These are phyloP conservation scores for Clytia hemisphaerica DNA, from an alignment of 30 jellyfish, hydroid and myxozoan species.

Conservation along the genomic window DNA sequence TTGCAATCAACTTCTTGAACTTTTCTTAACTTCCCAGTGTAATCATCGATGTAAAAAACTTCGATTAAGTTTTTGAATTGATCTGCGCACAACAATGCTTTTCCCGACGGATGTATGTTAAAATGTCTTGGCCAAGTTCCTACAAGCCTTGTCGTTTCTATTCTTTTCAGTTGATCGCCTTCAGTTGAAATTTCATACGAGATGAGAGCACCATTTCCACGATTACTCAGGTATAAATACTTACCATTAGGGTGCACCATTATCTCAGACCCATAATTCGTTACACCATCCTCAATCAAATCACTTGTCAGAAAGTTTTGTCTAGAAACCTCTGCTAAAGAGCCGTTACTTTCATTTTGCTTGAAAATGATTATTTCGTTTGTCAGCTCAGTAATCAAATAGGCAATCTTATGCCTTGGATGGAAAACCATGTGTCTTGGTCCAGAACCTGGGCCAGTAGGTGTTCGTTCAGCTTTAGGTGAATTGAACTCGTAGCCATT, in stretches of 20 bases:
- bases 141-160: not conserved
- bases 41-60: constrained; percentile 9
- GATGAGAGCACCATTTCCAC: constrained; percentile 29
- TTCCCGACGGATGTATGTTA: constrained; percentile 30
- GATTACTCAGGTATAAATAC: constrained; percentile 18
- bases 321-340: constrained; percentile 2
- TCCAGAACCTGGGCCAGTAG: constrained; percentile 39
- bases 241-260: constrained; percentile 27
- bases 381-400: constrained; percentile 20
- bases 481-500: constrained; percentile 7
- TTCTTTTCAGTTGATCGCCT: constrained; percentile 9
- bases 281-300: not conserved
- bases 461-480: not conserved
- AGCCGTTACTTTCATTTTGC: not conserved
- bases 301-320: not conserved
- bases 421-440: constrained; percentile 46
- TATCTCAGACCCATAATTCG: constrained; percentile 29
- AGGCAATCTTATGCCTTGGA: constrained; percentile 7
- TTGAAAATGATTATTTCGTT: constrained; percentile 24
- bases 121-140: constrained; percentile 47
- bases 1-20: constrained; percentile 24
- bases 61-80: constrained; percentile 21
- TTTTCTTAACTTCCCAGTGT: constrained; percentile 16
- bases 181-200: constrained; percentile 8
- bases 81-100: constrained; percentile 27